Percentiles rank a stretch among this genome's conserved stretches.
Conservation (phyloP, 2,797 vertebrate species). For the Urocyon cinereoargenteus region DNA sequence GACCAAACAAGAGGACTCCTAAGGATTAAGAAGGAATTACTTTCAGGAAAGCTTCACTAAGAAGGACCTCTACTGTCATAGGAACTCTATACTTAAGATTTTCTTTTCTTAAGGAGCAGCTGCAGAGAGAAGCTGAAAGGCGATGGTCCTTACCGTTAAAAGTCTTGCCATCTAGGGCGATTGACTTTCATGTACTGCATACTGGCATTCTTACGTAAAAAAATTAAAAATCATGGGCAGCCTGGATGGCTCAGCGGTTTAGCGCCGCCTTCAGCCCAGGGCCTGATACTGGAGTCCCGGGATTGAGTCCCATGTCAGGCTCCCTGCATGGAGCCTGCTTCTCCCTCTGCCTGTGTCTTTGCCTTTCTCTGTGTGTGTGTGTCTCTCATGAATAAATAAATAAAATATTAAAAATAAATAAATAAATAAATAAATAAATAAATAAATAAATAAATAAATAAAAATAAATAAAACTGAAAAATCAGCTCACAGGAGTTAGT, state of each 20-base stretch:
- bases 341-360: too few relatives aligned
- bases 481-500: not conserved
- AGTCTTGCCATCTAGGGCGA: not conserved
- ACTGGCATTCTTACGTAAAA: conserved; percentile 18
- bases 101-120: conserved; percentile 29
- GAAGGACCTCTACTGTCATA: not conserved
- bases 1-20: not conserved
- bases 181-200: not conserved
- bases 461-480: not conserved
- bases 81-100: conserved; percentile 55
- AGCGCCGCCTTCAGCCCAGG: too few relatives aligned
- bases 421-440: too few relatives aligned
- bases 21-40: not conserved
- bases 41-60: conserved; percentile 35
- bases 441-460: not conserved
- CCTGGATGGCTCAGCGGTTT: too few relatives aligned
- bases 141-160: not conserved
- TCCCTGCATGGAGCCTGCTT: too few relatives aligned
- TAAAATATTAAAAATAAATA: too few relatives aligned
- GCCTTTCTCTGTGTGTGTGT: too few relatives aligned
- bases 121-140: not conserved
- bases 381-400: too few relatives aligned
- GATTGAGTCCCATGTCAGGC: too few relatives aligned
- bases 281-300: too few relatives aligned
- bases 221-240: not conserved